Evolutionary conservation across 2,113 vertebrate species (phyloP).

Genomic region (Malurus melanocephalus): DNA sequence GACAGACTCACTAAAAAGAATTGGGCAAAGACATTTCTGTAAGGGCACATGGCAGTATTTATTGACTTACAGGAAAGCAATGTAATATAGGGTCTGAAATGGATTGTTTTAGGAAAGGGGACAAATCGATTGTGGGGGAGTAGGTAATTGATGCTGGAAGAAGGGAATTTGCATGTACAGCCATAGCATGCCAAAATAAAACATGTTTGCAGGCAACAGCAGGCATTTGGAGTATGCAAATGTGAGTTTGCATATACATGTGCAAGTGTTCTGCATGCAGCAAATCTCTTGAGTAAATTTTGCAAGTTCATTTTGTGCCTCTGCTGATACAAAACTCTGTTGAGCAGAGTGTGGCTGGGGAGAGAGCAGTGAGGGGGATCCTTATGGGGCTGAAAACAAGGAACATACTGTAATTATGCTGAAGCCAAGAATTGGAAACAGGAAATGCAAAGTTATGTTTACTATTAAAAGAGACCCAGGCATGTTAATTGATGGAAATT

Average conservation of each 20-base stretch:
- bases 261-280: background rate
- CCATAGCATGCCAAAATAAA: background rate
- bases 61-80: background rate
- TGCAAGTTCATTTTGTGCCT: background rate
- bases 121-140: background rate
- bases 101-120: background rate
- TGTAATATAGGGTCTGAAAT: background rate
- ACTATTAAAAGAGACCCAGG: constrained; percentile 13
- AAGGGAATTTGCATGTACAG: constrained; percentile 8
- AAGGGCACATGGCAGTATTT: background rate
- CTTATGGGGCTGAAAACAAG: background rate
- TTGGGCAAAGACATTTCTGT: background rate
- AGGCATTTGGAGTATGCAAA: constrained; percentile 19
- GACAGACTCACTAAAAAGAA: background rate
- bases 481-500: constrained; percentile 42
- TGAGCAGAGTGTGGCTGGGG: background rate
- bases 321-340: background rate
- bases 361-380: background rate
- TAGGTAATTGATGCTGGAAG: background rate
- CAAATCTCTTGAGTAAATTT: background rate
- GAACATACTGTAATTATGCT: constrained; percentile 12
- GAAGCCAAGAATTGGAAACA: background rate
- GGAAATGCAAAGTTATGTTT: constrained; percentile 35
- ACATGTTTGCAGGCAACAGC: background rate
- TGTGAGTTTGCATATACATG: constrained; percentile 1